Percentiles rank a stretch among this genome's conserved stretches.
Conservation (phyloP, 30 jellyfish, hydroid and myxozoan species). For the Cassiopea andromeda region DNA sequence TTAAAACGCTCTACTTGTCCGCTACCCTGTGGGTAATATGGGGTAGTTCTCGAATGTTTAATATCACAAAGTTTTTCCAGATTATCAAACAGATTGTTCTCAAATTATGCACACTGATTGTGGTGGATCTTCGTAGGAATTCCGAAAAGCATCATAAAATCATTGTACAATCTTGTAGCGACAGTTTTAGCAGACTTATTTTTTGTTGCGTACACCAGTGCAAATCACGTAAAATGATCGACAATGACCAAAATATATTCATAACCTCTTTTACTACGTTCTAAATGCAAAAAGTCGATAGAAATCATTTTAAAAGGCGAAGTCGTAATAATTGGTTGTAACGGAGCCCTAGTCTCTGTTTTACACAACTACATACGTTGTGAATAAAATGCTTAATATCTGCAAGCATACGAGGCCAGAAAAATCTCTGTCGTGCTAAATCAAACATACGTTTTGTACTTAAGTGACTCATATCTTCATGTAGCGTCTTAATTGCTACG, state of each 20-base stretch:
- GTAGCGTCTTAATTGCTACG: background rate
- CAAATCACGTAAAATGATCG: constrained; percentile 53
- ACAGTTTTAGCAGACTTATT: constrained; percentile 54
- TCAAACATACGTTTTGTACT: constrained; percentile 6
- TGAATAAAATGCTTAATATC: constrained; percentile 26
- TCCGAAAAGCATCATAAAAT: constrained; percentile 48
- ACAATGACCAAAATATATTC: constrained; percentile 62
- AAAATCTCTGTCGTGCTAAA: background rate
- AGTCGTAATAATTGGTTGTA: constrained; percentile 1
- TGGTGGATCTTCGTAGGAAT: constrained; percentile 43
- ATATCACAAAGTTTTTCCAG: constrained; percentile 33
- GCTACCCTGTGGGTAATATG: constrained; percentile 63
- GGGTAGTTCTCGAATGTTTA: constrained; percentile 45
- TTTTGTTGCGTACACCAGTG: constrained; percentile 60
- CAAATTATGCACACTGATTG: constrained; percentile 66
- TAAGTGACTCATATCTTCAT: constrained; percentile 45
- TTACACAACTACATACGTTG: constrained; percentile 27
- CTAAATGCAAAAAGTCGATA: constrained; percentile 54
- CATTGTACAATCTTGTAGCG: constrained; percentile 28
- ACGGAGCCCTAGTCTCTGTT: constrained; percentile 38
- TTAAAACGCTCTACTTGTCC: constrained; percentile 55
- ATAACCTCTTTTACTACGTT: constrained; percentile 52
- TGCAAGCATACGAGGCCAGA: background rate
- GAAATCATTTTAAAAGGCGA: constrained; percentile 33
- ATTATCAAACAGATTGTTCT: constrained; percentile 37